Evolutionary conservation across 2,888 invertebrate genomes (phyloP), one percentile per base, ranked within the genome.

Genomic region (Drosophila incognita): DNA sequence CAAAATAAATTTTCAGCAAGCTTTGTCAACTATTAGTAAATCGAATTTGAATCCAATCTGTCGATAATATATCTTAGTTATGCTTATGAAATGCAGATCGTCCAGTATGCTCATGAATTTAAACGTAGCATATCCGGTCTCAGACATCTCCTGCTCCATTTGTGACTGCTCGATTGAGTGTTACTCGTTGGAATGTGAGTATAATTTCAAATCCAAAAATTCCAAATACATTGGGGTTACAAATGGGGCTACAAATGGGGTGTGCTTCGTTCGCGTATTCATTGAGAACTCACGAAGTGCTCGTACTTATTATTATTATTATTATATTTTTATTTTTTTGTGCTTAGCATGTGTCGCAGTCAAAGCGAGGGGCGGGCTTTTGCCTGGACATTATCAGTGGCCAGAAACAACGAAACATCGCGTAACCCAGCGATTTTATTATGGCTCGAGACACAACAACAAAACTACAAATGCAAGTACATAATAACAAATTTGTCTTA

Each of bases 361-460:
- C 24, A 24, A n/a, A 18, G 33, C 4, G 38, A 29, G 66, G 66
- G 66, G 66, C 54, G 61, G 52, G 51, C 29, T 54, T 35, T 35
- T 8, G 36, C 54, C 13, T 36, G 38, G 54, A 40, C 29, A 60
- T 60, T 81, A 82, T 80, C 79, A 42, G 54, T 33, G 40, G 31
- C 27, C 36, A 51, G 53, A 69, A 81, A 70, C 76, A 73, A 64
- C 63, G 61, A 66, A 66, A 89, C 76, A 77, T 79, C 73, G 89
- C 74, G 85, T 87, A 84, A 87, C 83, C 72, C 68, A 80, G 69
- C 80, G 67, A 88, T 85, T 87, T 86, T 77, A 81, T 83, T 86
- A 84, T 60, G 61, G 56, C 48, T 40, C 29, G 52, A 51, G 60
- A 74, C 71, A 69, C 59, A 59, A 59, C 59, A 51, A 61, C 36